Evolutionary conservation across 2,113 vertebrate species (phyloP).

Genomic region (Pygoscelis antarcticus): DNA sequence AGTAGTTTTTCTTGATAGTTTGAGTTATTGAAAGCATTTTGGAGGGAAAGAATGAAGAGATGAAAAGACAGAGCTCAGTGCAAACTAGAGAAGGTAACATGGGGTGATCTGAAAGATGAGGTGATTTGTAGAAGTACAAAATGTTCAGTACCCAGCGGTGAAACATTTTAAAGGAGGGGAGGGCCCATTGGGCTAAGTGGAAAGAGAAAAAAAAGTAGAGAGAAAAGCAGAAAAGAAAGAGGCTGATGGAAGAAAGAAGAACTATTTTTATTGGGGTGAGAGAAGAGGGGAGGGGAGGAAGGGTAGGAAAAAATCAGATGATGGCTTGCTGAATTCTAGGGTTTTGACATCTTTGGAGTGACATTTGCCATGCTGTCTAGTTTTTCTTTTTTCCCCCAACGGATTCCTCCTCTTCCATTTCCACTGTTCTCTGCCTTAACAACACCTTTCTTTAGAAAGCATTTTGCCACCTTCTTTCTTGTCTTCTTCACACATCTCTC

Average conservation of each 20-base stretch:
- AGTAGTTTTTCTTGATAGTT: neutral
- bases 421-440: neutral
- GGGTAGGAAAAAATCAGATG: neutral
- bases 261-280: neutral
- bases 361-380: neutral
- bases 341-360: neutral
- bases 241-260: neutral
- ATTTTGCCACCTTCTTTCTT: conserved; percentile 1
- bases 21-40: neutral
- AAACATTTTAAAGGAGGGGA: neutral
- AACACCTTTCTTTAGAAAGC: neutral
- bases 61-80: neutral
- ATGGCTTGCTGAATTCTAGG: neutral
- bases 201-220: neutral
- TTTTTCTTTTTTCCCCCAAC: neutral
- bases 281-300: neutral
- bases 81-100: neutral
- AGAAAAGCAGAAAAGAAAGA: neutral
- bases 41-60: neutral
- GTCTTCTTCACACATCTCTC: conserved; percentile 1
- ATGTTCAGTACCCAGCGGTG: neutral
- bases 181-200: neutral
- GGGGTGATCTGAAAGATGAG: neutral
- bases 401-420: neutral
- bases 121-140: neutral